Evolutionary conservation across 2,888 invertebrate genomes (phyloP), one percentile per base, ranked within the genome.

Genomic region (Scaptomyza caliginosa): DNA sequence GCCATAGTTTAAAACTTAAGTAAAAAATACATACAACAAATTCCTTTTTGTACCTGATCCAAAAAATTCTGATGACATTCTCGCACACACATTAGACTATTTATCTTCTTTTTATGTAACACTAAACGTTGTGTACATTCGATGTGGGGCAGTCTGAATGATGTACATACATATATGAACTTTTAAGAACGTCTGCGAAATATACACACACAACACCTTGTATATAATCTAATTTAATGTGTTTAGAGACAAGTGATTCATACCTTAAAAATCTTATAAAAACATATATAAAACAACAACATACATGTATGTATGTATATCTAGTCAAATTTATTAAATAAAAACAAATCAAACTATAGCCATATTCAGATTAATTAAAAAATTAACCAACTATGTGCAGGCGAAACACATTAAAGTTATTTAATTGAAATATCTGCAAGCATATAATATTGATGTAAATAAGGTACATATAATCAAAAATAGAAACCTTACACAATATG

Each of bases 271-370:
- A 51, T 34, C 34, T 8, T 4, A 16, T 8, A 56, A 48, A 50
- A 23, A 2, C 21, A 40, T 21, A 13, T 21, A 1, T 21, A 8
- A 13, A 40, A 23, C 39, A 26, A 7, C 50, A 46, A 42, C 55
- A 30, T 64, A 57, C 23, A 55, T 46, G 50, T 62, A 66, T 38
- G 43, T 43, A 57, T 58, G 59, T 59, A 30, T 66, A 72, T 65
- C 82, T 85, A 80, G 82, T 79, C 76, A 85, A 86, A 82, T 86
- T 81, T 76, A 69, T 62, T 7, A 32, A 67, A 32, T 30, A 10
- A 21, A 19, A 19, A 36, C 4, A 36, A 67, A 48, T 58, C 51
- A 58, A 69, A 39, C 45, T 16, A 28, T 28, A 54, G 26, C n/a
- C 55, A 54, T 34, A 54, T 51, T 38, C 24, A 30, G 26, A 28